These are phyloP conservation scores for Chromis chromis DNA, from an alignment of 2,797 vertebrate genomes.

Conservation along the genomic window DNA sequence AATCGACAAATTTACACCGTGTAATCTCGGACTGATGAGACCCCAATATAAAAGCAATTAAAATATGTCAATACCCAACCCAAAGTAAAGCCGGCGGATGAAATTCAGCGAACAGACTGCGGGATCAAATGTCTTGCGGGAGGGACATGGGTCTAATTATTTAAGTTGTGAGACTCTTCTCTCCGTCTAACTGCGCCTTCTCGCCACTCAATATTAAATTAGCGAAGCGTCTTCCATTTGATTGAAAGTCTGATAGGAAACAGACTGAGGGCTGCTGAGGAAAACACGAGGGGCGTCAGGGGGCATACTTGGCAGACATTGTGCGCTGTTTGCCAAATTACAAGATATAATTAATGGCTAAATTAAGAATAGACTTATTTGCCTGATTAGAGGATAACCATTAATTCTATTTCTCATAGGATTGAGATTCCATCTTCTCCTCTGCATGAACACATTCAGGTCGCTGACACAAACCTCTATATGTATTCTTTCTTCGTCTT, in stretches of 20 bases:
- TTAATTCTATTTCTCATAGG: slow-evolving; percentile 57
- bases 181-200: slow-evolving; percentile 33
- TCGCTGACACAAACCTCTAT: slow-evolving; percentile 21
- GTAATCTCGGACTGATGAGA: neutral
- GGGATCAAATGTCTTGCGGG: slow-evolving; percentile 36
- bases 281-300: slow-evolving; percentile 46
- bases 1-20: neutral
- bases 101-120: slow-evolving; percentile 22
- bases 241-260: slow-evolving; percentile 61
- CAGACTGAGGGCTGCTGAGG: slow-evolving; percentile 38
- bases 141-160: slow-evolving; percentile 55
- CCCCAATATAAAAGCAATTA: slow-evolving; percentile 24
- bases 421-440: slow-evolving; percentile 46
- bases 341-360: slow-evolving; percentile 75
- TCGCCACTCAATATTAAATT: slow-evolving; percentile 56
- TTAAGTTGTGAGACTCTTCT: slow-evolving; percentile 38
- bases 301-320: slow-evolving; percentile 60
- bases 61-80: slow-evolving; percentile 22
- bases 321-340: slow-evolving; percentile 64
- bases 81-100: slow-evolving; percentile 11
- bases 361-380: slow-evolving; percentile 72
- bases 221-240: slow-evolving; percentile 46
- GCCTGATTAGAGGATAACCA: slow-evolving; percentile 59
- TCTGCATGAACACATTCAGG: slow-evolving; percentile 46
- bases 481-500: neutral